These are phyloP conservation scores for Neelides folsomi DNA, from an alignment of 2,888 invertebrate species.

Conservation along the genomic window DNA sequence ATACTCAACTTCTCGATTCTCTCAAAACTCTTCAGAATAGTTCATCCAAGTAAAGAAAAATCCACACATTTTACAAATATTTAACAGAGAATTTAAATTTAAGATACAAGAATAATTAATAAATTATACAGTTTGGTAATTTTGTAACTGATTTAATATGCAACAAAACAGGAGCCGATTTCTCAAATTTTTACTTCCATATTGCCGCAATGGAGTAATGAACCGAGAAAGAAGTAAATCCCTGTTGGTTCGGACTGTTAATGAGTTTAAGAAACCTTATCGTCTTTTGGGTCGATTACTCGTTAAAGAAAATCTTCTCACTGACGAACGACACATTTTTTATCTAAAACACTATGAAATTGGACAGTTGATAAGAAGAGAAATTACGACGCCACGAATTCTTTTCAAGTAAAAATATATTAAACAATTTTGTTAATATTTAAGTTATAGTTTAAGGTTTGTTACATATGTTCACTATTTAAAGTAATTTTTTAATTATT, in stretches of 20 bases:
- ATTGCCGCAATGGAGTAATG: slow-evolving; percentile 49
- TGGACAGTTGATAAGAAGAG: slow-evolving; percentile 41
- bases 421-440: not conserved
- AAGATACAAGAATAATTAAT: too few species aligned
- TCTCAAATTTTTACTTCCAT: slow-evolving; percentile 49
- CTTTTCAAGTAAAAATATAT: slow-evolving; percentile 47
- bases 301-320: slow-evolving; percentile 50
- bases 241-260: slow-evolving; percentile 39
- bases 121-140: too few species aligned
- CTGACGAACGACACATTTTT: slow-evolving; percentile 51
- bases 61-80: too few species aligned
- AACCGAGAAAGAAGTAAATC: slow-evolving; percentile 56
- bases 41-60: slow-evolving; percentile 29
- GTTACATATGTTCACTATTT: not conserved
- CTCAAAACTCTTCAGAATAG: slow-evolving; percentile 31
- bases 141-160: too few species aligned
- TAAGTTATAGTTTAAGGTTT: not conserved
- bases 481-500: too few species aligned
- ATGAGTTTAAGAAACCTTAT: slow-evolving; percentile 49
- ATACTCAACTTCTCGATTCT: slow-evolving; percentile 27
- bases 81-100: too few species aligned
- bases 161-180: slow-evolving; percentile 46
- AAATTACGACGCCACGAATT: slow-evolving; percentile 39
- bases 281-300: slow-evolving; percentile 47
- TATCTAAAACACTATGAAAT: slow-evolving; percentile 56